phyloP scores from a whole-genome alignment of 2,797 vertebrate genomes.

The Mionectes olivaceus region DNA sequence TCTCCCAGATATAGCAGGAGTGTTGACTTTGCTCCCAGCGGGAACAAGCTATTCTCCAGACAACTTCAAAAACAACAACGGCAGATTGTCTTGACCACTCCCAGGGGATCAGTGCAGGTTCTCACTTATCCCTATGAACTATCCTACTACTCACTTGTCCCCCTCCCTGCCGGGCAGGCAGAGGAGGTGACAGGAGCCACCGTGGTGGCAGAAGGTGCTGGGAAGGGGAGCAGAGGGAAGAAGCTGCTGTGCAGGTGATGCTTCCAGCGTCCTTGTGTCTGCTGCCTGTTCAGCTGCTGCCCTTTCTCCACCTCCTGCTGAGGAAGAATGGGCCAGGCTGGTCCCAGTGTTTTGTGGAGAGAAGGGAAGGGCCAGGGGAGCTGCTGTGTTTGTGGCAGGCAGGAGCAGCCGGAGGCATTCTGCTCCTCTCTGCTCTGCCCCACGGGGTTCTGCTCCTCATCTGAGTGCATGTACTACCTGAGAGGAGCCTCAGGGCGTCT shows the following conservation, averaged over 20 bases:
- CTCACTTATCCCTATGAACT: not conserved
- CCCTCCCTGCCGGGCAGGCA: not conserved
- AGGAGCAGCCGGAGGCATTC: not conserved
- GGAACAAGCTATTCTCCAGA: not conserved
- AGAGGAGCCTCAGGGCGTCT: not conserved
- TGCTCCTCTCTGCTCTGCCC: not conserved
- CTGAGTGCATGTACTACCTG: not conserved
- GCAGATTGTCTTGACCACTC: not conserved
- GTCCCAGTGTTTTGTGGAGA: not conserved
- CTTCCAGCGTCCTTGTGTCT: not conserved
- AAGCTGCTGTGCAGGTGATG: not conserved
- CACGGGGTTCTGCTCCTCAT: not conserved
- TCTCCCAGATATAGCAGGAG: not conserved
- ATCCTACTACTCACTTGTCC: accelerated
- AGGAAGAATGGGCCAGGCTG: not conserved
- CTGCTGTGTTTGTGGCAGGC: not conserved
- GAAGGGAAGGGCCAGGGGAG: not conserved
- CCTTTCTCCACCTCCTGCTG: not conserved
- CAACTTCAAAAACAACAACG: not conserved
- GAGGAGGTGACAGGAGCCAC: accelerated
- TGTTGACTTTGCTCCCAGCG: accelerated
- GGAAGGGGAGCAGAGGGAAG: not conserved
- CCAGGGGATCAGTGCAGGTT: not conserved
- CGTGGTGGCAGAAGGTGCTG: not conserved
- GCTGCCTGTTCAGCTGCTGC: not conserved